Evolutionary conservation across 1,140 invertebrate species (phyloP).

Genomic region (Apolygus lucorum): DNA sequence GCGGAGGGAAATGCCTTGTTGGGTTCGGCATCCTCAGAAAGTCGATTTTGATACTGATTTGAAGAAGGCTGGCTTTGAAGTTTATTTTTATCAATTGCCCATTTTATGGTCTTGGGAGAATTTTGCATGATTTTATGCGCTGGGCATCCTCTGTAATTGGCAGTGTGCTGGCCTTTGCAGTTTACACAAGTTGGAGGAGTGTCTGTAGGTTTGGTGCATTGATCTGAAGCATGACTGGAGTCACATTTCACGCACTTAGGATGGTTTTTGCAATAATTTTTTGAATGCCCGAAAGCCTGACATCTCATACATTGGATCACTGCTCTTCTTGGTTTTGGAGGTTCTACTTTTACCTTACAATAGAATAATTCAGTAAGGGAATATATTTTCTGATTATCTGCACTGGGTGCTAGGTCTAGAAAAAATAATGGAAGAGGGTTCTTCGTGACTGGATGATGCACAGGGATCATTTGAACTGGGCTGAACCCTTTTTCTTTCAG

Average conservation of each 20-base stretch:
- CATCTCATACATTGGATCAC: not conserved
- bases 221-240: not conserved
- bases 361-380: not conserved
- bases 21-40: no score
- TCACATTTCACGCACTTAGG: not conserved
- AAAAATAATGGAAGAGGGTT: not conserved
- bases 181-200: not conserved
- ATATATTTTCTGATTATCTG: no score
- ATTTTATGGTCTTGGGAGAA: not conserved
- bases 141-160: not conserved
- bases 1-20: no score
- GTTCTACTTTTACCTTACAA: not conserved
- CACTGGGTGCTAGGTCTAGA: not conserved
- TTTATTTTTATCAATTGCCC: no score
- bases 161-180: not conserved
- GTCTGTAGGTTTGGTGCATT: not conserved
- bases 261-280: slow-evolving; percentile 4
- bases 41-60: no score
- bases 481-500: no score
- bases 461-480: slow-evolving; percentile 4
- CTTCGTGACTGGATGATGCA: not conserved
- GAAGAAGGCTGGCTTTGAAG: no score
- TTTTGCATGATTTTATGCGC: no score
- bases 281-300: slow-evolving; percentile 1
- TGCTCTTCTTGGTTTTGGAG: not conserved